Base-by-base conservation (phyloP, 2,113 vertebrate species). In the Onychorhynchus coronatus region DNA sequence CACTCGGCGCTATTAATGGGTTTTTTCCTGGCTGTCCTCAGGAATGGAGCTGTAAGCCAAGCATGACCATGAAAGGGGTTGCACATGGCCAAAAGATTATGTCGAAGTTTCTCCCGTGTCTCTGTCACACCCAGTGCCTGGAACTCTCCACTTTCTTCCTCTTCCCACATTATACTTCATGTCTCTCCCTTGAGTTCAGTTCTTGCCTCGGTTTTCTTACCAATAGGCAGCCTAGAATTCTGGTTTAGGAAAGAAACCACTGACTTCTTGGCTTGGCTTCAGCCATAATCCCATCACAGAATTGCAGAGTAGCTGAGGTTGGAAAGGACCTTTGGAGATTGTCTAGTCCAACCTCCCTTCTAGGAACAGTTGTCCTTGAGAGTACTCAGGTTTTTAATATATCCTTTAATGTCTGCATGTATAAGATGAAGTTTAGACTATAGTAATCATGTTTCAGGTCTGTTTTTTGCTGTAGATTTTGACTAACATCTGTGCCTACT, bases 21-120 rank as follows among this genome's bases (percentile, higher is more conserved):
- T 91, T 96, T 92, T 94, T 96, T 97, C 94, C 95, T 97, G 94
- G 96, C 93, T 95, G 91, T 89, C 86, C 85, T 96, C 90, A 88
- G 92, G 93, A 96, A 95, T 93, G 88, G 88, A 79, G 56, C 68
- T 85, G 74, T 41, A 90, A 94, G 91, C 74, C 90, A 92, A 70
- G 46, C 91, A 92, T 89, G 92, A 89, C 92, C 92, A 92, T 97
- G 83, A 95, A 97, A 94, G 95, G 93, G 86, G 62, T 50, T 11
- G 2, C 91, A 79, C 56, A 85, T 82, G 66, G 70, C 47, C 95
- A 91, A 58, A 94, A 97, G 91, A 75, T 94, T 96, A 89, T 56
- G 33, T 28, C 72, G 62, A 94, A 93, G 85, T 75, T 56, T 78
- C 68, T 78, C 37, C 83, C 58, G 25, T 25, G 37, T 85, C 37